Evolutionary conservation across 2,113 vertebrate genomes (phyloP).

Genomic region (Tychaedon coryphoeus): DNA sequence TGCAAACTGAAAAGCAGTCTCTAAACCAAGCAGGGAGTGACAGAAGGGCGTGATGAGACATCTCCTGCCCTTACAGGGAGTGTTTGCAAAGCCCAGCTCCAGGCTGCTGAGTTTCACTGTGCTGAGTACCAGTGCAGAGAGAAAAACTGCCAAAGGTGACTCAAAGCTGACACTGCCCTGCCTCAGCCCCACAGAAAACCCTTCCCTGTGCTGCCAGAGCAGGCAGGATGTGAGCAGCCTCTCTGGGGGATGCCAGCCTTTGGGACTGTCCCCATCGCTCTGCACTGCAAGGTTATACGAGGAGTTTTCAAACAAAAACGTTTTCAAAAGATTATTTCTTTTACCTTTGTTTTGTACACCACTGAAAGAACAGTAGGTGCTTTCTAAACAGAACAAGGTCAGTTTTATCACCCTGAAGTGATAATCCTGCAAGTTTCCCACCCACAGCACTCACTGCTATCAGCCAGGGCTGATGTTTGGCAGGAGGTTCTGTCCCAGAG

Average conservation of each 20-base stretch:
- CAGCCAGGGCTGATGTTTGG: neutral
- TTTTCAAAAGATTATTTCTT: neutral
- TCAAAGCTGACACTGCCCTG: neutral
- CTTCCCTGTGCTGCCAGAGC: neutral
- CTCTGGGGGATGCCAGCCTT: neutral
- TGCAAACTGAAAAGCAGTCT: neutral
- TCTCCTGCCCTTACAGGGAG: neutral
- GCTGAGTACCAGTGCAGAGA: rapidly evolving
- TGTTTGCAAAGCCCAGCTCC: neutral
- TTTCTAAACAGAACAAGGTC: neutral
- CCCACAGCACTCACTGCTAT: rapidly evolving
- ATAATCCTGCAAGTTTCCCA: neutral
- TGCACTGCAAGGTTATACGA: neutral
- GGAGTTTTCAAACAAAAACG: neutral
- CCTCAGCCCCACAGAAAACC: neutral
- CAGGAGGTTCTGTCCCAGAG: neutral
- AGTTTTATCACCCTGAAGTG: neutral
- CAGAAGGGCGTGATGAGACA: neutral
- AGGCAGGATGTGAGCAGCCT: neutral
- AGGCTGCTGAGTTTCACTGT: neutral
- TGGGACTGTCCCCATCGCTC: neutral
- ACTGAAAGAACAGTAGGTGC: neutral
- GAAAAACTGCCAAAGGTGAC: neutral
- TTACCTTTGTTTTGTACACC: neutral
- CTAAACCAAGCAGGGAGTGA: neutral